phyloP scores from a whole-genome alignment of 2,888 invertebrate genomes.

The Perizoma affinitatum region DNA sequence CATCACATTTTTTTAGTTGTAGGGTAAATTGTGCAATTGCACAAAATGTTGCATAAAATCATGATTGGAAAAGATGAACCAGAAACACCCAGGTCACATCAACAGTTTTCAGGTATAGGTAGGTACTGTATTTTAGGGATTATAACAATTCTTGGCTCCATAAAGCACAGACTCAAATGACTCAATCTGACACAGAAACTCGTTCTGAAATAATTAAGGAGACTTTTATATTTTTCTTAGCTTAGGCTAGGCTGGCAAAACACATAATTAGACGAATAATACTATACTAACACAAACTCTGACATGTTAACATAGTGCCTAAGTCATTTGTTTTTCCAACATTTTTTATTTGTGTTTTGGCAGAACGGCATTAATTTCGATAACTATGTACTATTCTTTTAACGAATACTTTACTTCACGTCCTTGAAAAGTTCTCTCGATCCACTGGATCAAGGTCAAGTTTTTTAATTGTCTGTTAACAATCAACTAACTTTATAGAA shows the following conservation, averaged over 20 bases:
- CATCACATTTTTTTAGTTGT: conserved; percentile 18
- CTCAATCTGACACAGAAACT: conserved; percentile 26
- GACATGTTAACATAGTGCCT: conserved; percentile 32
- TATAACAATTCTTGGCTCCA: conserved; percentile 50
- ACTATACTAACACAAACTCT: conserved; percentile 36
- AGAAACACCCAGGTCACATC: conserved; percentile 83
- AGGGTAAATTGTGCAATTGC: conserved; percentile 24
- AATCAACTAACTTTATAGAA: background rate
- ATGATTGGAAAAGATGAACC: conserved; percentile 68
- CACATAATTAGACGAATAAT: conserved; percentile 53
- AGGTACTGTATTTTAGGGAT: conserved; percentile 51
- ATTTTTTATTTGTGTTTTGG: conserved; percentile 71
- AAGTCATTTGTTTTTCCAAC: conserved; percentile 35
- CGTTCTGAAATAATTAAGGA: conserved; percentile 46
- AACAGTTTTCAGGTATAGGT: conserved; percentile 60
- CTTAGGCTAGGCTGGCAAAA: conserved; percentile 80
- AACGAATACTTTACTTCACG: conserved; percentile 45
- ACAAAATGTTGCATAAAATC: conserved; percentile 61
- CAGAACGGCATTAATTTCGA: conserved; percentile 74
- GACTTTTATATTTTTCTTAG: conserved; percentile 75
- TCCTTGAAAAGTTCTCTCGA: background rate
- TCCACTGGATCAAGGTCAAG: background rate
- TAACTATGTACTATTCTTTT: conserved; percentile 59
- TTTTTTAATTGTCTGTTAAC: background rate
- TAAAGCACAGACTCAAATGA: conserved; percentile 33